Conservation (phyloP, 2,113 vertebrate genomes). For the Coturnix japonica region DNA sequence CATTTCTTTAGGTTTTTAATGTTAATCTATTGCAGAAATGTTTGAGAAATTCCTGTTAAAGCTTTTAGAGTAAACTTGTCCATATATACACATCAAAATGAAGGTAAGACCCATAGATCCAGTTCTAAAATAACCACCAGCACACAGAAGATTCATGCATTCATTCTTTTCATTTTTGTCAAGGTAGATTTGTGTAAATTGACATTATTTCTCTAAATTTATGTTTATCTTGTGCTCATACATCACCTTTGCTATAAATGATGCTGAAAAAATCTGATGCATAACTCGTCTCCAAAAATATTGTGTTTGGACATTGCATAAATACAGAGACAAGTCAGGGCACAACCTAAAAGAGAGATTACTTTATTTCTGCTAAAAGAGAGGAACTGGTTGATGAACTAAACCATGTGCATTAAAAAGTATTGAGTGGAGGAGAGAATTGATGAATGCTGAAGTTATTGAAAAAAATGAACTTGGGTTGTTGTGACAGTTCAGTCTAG, state of each 20-base stretch:
- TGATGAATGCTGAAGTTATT: background rate
- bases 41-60: background rate
- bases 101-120: background rate
- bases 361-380: background rate
- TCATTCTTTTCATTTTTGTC: background rate
- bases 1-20: background rate
- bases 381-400: background rate
- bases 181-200: background rate
- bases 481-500: background rate
- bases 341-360: background rate
- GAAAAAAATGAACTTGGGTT: background rate
- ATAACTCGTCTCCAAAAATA: too few species aligned
- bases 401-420: background rate
- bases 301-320: background rate
- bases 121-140: background rate
- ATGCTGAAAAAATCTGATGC: too few species aligned
- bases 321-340: background rate
- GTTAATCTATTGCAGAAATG: constrained; percentile 54
- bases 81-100: background rate
- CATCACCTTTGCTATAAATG: too few species aligned
- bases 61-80: background rate
- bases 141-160: background rate
- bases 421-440: background rate
- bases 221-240: background rate
- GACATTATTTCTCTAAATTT: background rate